Percentiles rank a stretch among this genome's conserved stretches.
Evolutionary conservation across 2,797 vertebrate genomes (phyloP).

Genomic region (Typhlichthys eigenmanni): DNA sequence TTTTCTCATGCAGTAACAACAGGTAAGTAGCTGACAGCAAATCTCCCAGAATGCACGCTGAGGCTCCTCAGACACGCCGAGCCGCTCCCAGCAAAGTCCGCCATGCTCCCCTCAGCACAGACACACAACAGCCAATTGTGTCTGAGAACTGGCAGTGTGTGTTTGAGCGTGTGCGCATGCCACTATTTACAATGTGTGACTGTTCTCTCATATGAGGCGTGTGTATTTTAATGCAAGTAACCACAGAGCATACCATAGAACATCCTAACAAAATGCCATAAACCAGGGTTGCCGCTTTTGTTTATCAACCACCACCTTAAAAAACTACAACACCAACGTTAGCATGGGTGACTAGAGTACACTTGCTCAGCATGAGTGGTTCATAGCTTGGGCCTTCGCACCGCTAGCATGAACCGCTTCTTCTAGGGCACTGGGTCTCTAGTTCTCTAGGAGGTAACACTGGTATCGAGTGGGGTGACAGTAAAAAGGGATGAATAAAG

Average conservation of each 20-base stretch:
- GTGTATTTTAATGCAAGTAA: constrained; percentile 46
- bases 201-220: no score
- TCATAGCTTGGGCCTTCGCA: no score
- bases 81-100: constrained; percentile 31
- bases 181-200: no score
- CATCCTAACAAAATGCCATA: constrained; percentile 6
- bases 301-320: constrained; percentile 4
- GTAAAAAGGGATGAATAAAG: no score
- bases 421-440: constrained; percentile 3
- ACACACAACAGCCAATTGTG: constrained; percentile 56
- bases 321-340: constrained; percentile 5
- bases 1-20: constrained; percentile 59
- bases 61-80: constrained; percentile 49
- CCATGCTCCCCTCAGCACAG: constrained; percentile 27
- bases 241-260: constrained; percentile 26
- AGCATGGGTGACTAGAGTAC: background rate
- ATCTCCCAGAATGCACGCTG: constrained; percentile 61
- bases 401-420: no score
- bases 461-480: background rate
- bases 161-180: no score
- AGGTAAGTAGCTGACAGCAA: constrained; percentile 77
- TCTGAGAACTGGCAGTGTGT: constrained; percentile 34
- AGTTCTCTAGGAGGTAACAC: constrained; percentile 17
- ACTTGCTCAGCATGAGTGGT: no score
- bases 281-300: no score